phyloP scores from a whole-genome alignment of 2,888 invertebrate species.

The Xylophagus ater region DNA sequence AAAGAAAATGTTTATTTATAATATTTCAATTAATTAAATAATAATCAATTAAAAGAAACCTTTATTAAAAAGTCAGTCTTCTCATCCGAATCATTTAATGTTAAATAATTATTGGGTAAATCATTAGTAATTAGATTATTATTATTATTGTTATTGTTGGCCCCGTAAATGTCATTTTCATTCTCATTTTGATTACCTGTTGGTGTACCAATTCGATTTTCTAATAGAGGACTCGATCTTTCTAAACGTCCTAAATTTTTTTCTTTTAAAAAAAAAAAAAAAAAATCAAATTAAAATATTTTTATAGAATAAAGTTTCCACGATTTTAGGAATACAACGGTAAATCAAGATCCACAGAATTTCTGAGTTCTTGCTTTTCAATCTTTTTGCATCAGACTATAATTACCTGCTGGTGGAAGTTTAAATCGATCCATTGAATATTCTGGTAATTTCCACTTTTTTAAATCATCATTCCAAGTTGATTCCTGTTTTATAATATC shows the following conservation, averaged over 20 bases:
- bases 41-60: not conserved
- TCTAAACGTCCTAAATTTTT: slow-evolving; percentile 40
- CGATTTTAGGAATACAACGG: slow-evolving; percentile 3
- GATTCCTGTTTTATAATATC: slow-evolving; percentile 56
- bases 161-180: too few species aligned
- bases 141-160: too few species aligned
- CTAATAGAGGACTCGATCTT: slow-evolving; percentile 21
- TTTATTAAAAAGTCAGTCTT: not conserved
- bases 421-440: slow-evolving; percentile 51
- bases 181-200: too few species aligned
- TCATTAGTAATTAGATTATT: not conserved
- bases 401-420: slow-evolving; percentile 55
- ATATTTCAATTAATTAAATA: not conserved
- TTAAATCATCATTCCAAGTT: slow-evolving; percentile 62
- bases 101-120: too few species aligned
- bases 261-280: slow-evolving; percentile 20
- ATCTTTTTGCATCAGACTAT: slow-evolving; percentile 4
- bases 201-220: too few species aligned
- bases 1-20: not conserved
- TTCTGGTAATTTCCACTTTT: slow-evolving; percentile 61
- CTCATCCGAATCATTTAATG: too few species aligned
- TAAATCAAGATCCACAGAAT: not conserved
- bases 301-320: slow-evolving; percentile 1
- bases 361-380: not conserved
- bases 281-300: not conserved